Conservation (phyloP, 2,113 vertebrate genomes). For the Spermophilus dauricus region DNA sequence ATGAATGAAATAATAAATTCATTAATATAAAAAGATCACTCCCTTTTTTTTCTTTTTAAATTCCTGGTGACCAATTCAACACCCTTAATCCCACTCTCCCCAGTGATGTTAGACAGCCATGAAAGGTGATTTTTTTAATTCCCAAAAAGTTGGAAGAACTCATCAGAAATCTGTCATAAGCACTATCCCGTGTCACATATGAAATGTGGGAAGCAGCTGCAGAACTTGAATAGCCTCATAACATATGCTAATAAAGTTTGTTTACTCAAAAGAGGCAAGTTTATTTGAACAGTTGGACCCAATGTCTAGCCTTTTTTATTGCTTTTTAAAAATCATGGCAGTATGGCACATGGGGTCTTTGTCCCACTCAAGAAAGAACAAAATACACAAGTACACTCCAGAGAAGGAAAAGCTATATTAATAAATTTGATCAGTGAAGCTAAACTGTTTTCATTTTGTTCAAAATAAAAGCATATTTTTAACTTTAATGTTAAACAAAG, state of each 20-base stretch:
- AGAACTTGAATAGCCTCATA: neutral
- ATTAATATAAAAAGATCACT: neutral
- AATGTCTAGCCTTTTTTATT: slow-evolving; percentile 81
- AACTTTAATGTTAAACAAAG: neutral
- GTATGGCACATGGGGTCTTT: slow-evolving; percentile 71
- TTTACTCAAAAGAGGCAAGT: slow-evolving; percentile 69
- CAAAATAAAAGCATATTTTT: slow-evolving; percentile 2
- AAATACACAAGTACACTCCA: slow-evolving; percentile 42
- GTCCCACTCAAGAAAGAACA: slow-evolving; percentile 60
- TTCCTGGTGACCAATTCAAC: neutral
- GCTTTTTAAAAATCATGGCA: slow-evolving; percentile 71
- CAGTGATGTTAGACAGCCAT: neutral
- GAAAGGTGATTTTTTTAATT: slow-evolving; percentile 62
- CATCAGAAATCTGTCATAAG: slow-evolving; percentile 63
- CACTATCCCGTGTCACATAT: neutral
- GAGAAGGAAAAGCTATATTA: neutral
- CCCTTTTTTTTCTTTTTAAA: neutral
- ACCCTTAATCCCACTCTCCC: neutral
- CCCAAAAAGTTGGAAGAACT: slow-evolving; percentile 43
- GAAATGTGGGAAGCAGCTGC: slow-evolving; percentile 48
- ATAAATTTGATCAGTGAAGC: neutral
- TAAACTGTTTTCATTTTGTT: neutral
- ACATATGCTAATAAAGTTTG: slow-evolving; percentile 35
- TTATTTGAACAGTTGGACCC: slow-evolving; percentile 64
- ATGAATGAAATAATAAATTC: slow-evolving; percentile 23